Evolutionary conservation across 2,113 vertebrate genomes (phyloP).

Genomic region (Euleptes europaea): DNA sequence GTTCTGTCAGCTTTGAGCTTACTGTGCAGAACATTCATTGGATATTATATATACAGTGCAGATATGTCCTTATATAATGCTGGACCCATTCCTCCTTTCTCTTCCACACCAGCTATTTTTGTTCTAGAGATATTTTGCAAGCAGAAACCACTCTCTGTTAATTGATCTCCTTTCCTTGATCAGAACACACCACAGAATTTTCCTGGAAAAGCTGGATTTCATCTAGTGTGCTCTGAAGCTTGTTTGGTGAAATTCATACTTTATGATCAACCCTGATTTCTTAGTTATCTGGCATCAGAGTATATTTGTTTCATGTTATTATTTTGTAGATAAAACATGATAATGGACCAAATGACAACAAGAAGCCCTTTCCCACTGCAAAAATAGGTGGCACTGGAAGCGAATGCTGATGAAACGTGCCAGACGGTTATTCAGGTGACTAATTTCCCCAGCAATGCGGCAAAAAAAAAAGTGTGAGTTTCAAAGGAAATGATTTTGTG

Average conservation of each 20-base stretch:
- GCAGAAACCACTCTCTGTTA: background rate
- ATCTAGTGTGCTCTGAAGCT: background rate
- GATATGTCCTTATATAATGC: too few relatives aligned
- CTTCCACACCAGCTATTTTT: too few relatives aligned
- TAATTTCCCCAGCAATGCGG: background rate
- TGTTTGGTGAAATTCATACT: background rate
- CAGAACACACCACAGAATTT: background rate
- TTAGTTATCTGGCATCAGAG: background rate
- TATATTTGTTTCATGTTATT: background rate
- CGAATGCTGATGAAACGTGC: conserved; percentile 9
- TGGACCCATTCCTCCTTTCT: too few relatives aligned
- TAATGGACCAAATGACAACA: background rate
- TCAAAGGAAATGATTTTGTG: conserved; percentile 36
- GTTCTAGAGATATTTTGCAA: too few relatives aligned
- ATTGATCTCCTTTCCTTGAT: background rate
- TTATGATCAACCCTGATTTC: background rate
- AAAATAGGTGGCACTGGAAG: conserved; percentile 3
- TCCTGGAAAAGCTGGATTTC: background rate
- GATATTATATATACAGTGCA: too few relatives aligned
- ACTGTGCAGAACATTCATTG: too few relatives aligned
- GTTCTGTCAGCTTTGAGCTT: too few relatives aligned
- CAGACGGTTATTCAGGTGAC: background rate
- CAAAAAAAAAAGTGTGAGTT: background rate
- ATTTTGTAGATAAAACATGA: background rate
- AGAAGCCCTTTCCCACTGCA: background rate